phyloP scores from a whole-genome alignment of 2,797 vertebrate genomes.

The Nyctalus aviator region DNA sequence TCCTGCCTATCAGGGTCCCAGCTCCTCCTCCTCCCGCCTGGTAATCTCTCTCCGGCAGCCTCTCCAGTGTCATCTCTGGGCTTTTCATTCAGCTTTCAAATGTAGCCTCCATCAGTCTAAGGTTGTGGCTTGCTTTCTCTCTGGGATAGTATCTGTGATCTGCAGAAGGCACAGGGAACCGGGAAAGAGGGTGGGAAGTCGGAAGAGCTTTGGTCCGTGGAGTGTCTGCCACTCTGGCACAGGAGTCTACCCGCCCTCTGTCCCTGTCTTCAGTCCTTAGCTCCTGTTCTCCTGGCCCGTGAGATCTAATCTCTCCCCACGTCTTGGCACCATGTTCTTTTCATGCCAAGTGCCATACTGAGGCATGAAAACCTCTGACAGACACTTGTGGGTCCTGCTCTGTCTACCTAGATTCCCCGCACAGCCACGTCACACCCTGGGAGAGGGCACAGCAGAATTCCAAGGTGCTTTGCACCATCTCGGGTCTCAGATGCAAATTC shows the following conservation, averaged over 20 bases:
- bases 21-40: neutral
- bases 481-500: neutral
- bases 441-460: neutral
- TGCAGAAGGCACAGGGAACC: neutral
- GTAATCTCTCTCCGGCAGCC: neutral
- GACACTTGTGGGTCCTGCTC: too few species aligned
- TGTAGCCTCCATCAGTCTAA: too few species aligned
- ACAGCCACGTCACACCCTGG: neutral
- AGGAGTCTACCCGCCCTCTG: too few species aligned
- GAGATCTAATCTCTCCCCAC: neutral
- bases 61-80: neutral
- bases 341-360: accelerated
- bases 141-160: too few species aligned
- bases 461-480: too few species aligned
- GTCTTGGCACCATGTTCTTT: neutral
- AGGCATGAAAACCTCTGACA: neutral
- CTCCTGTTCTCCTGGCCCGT: neutral
- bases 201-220: accelerated
- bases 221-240: neutral
- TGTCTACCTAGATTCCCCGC: neutral
- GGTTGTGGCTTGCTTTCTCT: neutral
- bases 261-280: neutral
- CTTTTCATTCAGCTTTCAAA: neutral
- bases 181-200: too few species aligned
- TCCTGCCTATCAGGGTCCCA: neutral